Evolutionary conservation across 2,888 invertebrate genomes (phyloP).

Genomic region (Proisotoma minuta): DNA sequence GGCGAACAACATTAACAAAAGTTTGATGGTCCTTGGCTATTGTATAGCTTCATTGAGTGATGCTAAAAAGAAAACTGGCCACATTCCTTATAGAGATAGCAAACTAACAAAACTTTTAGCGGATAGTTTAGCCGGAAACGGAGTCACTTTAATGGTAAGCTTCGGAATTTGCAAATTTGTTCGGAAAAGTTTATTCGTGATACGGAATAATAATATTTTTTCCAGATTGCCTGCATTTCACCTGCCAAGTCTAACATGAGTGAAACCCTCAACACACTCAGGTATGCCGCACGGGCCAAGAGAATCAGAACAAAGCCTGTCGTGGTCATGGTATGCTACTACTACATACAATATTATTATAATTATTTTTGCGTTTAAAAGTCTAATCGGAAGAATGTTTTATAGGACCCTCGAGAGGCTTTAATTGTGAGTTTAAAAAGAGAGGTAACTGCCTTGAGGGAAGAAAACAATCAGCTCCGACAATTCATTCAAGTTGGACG

Average conservation of each 20-base stretch:
- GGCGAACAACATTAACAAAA: constrained; percentile 93
- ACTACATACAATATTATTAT: neutral
- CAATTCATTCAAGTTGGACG: constrained; percentile 52
- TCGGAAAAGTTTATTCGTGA: neutral
- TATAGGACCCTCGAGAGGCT: constrained; percentile 84
- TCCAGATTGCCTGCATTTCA: constrained; percentile 87
- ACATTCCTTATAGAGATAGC: constrained; percentile 91
- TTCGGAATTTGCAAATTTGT: constrained; percentile 8
- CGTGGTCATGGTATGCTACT: constrained; percentile 74
- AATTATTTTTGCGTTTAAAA: neutral
- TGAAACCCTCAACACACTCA: constrained; percentile 73
- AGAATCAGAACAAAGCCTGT: constrained; percentile 83
- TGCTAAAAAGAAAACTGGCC: constrained; percentile 68
- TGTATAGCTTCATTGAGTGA: constrained; percentile 90
- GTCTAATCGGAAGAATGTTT: neutral
- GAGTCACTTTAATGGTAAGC: constrained; percentile 85
- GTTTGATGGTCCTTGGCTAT: constrained; percentile 88
- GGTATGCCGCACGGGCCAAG: constrained; percentile 9
- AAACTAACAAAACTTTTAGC: constrained; percentile 88
- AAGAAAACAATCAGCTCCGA: constrained; percentile 82
- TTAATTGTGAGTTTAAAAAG: constrained; percentile 81
- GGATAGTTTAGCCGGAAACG: constrained; percentile 88
- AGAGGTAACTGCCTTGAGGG: constrained; percentile 76
- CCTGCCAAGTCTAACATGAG: constrained; percentile 78
- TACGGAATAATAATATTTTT: neutral